These are phyloP conservation scores for Butorides virescens DNA, from an alignment of 2,113 vertebrate genomes.

Conservation along the genomic window DNA sequence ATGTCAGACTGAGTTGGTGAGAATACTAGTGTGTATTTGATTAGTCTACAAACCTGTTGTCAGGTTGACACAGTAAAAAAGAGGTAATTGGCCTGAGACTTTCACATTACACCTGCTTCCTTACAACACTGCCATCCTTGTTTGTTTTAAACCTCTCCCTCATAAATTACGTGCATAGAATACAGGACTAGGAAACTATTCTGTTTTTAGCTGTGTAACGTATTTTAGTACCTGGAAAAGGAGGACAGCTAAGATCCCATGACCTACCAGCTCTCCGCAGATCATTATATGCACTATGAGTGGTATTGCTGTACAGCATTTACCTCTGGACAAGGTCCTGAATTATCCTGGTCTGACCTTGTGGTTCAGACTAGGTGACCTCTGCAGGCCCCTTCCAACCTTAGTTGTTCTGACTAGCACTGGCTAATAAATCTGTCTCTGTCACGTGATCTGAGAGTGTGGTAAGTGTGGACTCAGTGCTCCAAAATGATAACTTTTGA, in stretches of 20 bases:
- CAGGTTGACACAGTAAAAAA: background rate
- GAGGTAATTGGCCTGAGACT: background rate
- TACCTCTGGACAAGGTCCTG: background rate
- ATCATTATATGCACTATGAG: background rate
- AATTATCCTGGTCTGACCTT: background rate
- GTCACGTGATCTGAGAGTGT: fast-evolving
- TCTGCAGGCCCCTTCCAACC: background rate
- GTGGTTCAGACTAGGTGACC: background rate
- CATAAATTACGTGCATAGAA: background rate
- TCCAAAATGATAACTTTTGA: background rate
- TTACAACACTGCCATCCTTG: background rate
- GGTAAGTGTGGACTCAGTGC: background rate
- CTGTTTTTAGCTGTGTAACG: background rate
- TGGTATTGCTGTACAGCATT: background rate
- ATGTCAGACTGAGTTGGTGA: background rate
- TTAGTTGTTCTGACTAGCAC: background rate
- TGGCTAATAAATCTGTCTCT: background rate
- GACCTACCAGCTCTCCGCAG: background rate
- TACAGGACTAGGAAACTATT: background rate
- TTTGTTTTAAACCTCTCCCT: background rate
- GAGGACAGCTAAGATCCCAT: background rate
- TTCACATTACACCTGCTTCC: background rate
- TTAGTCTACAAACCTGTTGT: background rate
- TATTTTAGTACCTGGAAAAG: background rate
- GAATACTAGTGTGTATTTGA: background rate